Percentiles rank a stretch among this genome's conserved stretches.
phyloP scores from a whole-genome alignment of 2,113 vertebrate genomes.

The Gymnobelideus leadbeateri region DNA sequence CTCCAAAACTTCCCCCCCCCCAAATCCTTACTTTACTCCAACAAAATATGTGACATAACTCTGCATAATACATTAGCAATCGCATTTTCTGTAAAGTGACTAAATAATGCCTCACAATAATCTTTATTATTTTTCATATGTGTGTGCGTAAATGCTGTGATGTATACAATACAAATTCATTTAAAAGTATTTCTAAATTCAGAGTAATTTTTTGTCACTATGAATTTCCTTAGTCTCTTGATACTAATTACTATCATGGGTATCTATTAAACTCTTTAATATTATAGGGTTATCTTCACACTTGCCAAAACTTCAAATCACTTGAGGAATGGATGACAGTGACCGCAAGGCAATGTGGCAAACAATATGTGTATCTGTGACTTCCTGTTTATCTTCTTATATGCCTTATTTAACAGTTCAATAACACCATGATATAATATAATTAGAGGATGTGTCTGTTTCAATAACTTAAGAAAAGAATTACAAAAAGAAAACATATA shows the following conservation, averaged over 20 bases:
- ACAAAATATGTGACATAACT: background rate
- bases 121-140: background rate
- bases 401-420: background rate
- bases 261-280: background rate
- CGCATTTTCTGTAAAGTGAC: background rate
- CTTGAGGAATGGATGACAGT: background rate
- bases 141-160: background rate
- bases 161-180: background rate
- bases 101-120: too few species aligned
- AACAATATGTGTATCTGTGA: background rate
- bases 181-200: background rate
- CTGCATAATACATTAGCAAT: background rate
- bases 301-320: background rate
- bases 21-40: background rate
- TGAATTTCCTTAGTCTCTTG: background rate
- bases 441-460: background rate
- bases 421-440: constrained; percentile 13
- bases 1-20: background rate
- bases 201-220: background rate
- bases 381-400: background rate
- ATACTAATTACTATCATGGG: background rate
- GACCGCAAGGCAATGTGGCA: background rate
- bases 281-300: background rate
- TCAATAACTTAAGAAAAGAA: constrained; percentile 11
- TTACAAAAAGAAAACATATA: background rate